Evolutionary conservation across 2,797 vertebrate genomes (phyloP).

Genomic region (Sebastes itinus): DNA sequence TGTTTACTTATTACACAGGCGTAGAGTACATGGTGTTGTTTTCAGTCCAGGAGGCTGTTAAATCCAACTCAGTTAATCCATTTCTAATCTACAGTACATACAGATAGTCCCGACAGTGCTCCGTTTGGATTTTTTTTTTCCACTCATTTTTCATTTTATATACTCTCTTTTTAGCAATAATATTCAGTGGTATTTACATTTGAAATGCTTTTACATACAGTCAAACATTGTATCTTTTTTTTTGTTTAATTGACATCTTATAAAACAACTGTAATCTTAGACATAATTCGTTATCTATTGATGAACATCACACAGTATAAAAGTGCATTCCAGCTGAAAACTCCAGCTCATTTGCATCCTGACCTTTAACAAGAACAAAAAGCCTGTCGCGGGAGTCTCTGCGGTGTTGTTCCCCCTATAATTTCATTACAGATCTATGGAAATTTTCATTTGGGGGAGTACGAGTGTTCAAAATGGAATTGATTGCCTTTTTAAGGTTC

Average conservation of each 20-base stretch:
- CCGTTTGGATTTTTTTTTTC: slow-evolving; percentile 45
- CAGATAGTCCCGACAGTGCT: slow-evolving; percentile 66
- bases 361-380: slow-evolving; percentile 54
- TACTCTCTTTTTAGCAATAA: slow-evolving; percentile 78
- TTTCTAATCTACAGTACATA: slow-evolving; percentile 70
- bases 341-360: slow-evolving; percentile 65
- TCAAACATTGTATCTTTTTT: slow-evolving; percentile 67
- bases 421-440: slow-evolving; percentile 27
- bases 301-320: slow-evolving; percentile 80
- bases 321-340: slow-evolving; percentile 81
- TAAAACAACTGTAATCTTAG: slow-evolving; percentile 73
- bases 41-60: slow-evolving; percentile 46
- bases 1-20: slow-evolving; percentile 48
- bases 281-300: slow-evolving; percentile 74
- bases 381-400: slow-evolving; percentile 31
- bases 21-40: slow-evolving; percentile 49
- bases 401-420: slow-evolving; percentile 2
- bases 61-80: slow-evolving; percentile 50
- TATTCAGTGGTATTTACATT: slow-evolving; percentile 84
- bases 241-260: slow-evolving; percentile 72
- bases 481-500: slow-evolving; percentile 36
- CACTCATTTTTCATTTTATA: slow-evolving; percentile 51
- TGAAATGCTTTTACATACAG: slow-evolving; percentile 77
- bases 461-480: slow-evolving; percentile 27
- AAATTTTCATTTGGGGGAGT: slow-evolving; percentile 50